phyloP scores from a whole-genome alignment of 2,888 invertebrate species.

The Graphium colonna region DNA sequence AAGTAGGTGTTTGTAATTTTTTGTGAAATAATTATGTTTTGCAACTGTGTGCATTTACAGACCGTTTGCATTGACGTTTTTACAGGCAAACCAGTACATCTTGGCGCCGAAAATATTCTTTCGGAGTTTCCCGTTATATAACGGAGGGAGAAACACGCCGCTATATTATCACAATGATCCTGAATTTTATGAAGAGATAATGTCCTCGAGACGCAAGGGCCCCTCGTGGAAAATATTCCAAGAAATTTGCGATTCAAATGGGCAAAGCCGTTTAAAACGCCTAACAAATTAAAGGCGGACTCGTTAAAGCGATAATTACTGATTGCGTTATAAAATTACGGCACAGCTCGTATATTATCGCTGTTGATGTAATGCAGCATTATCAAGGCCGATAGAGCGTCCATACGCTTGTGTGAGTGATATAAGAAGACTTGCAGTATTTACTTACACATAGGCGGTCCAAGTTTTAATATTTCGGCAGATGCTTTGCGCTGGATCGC shows the following conservation, averaged over 20 bases:
- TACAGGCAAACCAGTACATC: neutral
- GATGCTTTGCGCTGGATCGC: constrained; percentile 59
- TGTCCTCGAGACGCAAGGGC: constrained; percentile 72
- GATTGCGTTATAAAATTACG: constrained; percentile 74
- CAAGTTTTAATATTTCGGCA: constrained; percentile 71
- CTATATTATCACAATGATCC: constrained; percentile 66
- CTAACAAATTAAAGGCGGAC: constrained; percentile 79
- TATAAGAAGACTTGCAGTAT: too few relatives aligned
- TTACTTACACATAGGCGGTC: too few relatives aligned
- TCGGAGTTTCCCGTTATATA: constrained; percentile 20
- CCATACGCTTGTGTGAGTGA: too few relatives aligned
- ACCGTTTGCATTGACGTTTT: neutral
- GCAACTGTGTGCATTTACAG: too few relatives aligned
- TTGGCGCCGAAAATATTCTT: neutral
- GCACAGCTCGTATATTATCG: constrained; percentile 27
- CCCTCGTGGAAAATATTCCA: constrained; percentile 75
- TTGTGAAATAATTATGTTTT: too few relatives aligned
- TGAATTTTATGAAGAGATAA: constrained; percentile 79
- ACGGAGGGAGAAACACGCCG: constrained; percentile 59
- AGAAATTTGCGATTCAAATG: constrained; percentile 80
- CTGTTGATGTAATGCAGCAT: neutral
- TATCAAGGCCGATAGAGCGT: too few relatives aligned
- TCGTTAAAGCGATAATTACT: constrained; percentile 78
- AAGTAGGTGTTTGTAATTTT: too few relatives aligned
- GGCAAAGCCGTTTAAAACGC: constrained; percentile 79